phyloP scores from a whole-genome alignment of 1,140 invertebrate genomes.

The Heliconius nattereri region DNA sequence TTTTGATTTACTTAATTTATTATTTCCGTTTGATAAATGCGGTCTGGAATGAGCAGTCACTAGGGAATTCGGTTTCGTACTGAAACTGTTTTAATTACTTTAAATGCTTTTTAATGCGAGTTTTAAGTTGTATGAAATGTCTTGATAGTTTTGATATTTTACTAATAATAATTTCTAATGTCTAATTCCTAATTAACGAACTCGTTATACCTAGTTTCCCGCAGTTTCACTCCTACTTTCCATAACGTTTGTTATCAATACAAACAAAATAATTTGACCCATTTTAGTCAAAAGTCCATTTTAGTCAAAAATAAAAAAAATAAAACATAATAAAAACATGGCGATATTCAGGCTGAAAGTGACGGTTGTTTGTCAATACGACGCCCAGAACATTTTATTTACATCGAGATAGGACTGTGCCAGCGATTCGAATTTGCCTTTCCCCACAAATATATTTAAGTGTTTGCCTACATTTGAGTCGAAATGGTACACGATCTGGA shows the following conservation, averaged over 20 bases:
- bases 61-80: not conserved
- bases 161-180: too few relatives aligned
- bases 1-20: conserved; percentile 16
- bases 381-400: conserved; percentile 14
- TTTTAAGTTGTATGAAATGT: not conserved
- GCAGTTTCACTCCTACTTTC: not conserved
- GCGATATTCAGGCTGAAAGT: not conserved
- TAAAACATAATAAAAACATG: not conserved
- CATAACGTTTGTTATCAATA: not conserved
- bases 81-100: not conserved
- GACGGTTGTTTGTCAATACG: conserved; percentile 15
- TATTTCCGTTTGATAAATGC: conserved; percentile 13
- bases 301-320: not conserved
- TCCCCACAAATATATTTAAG: conserved; percentile 14
- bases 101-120: too few relatives aligned
- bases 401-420: conserved; percentile 12
- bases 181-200: too few relatives aligned
- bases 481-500: conserved; percentile 1
- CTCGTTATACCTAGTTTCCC: not conserved
- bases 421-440: conserved; percentile 13
- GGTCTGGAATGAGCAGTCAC: not conserved
- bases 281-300: not conserved
- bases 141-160: too few relatives aligned
- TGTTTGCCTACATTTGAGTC: not conserved
- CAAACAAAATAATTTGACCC: not conserved